These are phyloP conservation scores for Echinarachnius parma DNA, from an alignment of 53 echinoderm and acorn worm species.

Conservation along the genomic window DNA sequence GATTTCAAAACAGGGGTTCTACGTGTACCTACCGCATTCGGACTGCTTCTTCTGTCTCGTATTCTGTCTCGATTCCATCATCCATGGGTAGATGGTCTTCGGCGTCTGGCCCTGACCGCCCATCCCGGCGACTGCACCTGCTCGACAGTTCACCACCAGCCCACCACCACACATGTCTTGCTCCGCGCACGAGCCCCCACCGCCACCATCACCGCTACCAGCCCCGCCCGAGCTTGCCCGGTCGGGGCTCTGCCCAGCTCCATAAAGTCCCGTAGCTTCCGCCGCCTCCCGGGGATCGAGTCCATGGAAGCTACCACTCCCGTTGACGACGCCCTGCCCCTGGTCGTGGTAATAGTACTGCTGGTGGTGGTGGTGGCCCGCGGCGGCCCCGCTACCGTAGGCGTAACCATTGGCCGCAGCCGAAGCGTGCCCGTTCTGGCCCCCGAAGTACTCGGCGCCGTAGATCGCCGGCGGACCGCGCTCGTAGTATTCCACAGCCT, in stretches of 20 bases:
- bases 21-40: constrained; percentile 56
- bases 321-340: constrained; percentile 23
- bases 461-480: constrained; percentile 40
- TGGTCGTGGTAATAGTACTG: constrained; percentile 41
- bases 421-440: too few species aligned
- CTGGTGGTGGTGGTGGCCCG: constrained; percentile 42
- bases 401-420: constrained; percentile 34
- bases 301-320: constrained; percentile 33
- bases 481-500: constrained; percentile 47
- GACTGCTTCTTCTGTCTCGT: constrained; percentile 66
- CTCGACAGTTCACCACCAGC: constrained; percentile 42
- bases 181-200: constrained; percentile 29
- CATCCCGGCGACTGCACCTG: constrained; percentile 41
- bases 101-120: too few species aligned
- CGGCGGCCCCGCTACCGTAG: constrained; percentile 35
- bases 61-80: constrained; percentile 75
- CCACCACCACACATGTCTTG: constrained; percentile 33
- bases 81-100: constrained; percentile 80
- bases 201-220: constrained; percentile 28
- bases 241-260: constrained; percentile 36
- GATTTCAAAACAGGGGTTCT: too few species aligned
- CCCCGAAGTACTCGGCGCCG: constrained; percentile 43
- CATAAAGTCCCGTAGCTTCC: constrained; percentile 37
- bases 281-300: constrained; percentile 32
- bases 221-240: constrained; percentile 40